Evolutionary conservation across 2,113 vertebrate genomes (phyloP), one percentile per base, ranked within the genome.

Genomic region (Poeciliopsis prolifica): DNA sequence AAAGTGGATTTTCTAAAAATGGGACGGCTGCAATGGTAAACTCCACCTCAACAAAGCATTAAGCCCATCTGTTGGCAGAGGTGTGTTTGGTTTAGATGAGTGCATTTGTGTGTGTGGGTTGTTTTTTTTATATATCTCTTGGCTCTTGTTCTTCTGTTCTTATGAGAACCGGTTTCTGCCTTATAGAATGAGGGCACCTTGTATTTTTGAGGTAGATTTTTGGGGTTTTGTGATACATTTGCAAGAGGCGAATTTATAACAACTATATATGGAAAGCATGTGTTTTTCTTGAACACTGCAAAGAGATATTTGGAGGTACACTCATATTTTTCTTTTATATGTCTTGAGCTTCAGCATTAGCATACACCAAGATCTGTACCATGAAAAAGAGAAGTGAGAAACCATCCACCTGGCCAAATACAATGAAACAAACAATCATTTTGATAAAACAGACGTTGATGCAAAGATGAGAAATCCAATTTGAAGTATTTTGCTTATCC

Each of bases 41-140:
- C 86, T 81, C 84, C 75, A 90, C 88, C 90, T 90, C 83, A 87
- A 81, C 91, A 90, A 86, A 90, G 83, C 89, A 87, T 85, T 81
- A 90, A 94, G 77, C 87, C 88, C 90, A 90, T 94, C 90, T 93
- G 91, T 83, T 91, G 88, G 88, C 83, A 88, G 87, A 89, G 83
- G 88, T 92, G 81, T 74, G 54, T 90, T 71, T 44, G 61, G 78
- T 64, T 66, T 65, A 72, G 72, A 67, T 78, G 63, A 65, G 61
- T 86, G 75, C 76, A 64, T 81, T 51, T 71, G 14, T 44, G 30
- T 33, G 77, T 79, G 63, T 68, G 61, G 70, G 28, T 87, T 81
- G 63, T 74, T 48, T 48, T 11, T 37, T 12, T 37, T 68, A 77
- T 63, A 28, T 78, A 75, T 63, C 37, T 79, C 71, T 68, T 60